Percentiles rank a stretch among this genome's conserved stretches.
These are phyloP conservation scores for Pseudochirops cupreus DNA, from an alignment of 2,797 vertebrate species.

Conservation along the genomic window DNA sequence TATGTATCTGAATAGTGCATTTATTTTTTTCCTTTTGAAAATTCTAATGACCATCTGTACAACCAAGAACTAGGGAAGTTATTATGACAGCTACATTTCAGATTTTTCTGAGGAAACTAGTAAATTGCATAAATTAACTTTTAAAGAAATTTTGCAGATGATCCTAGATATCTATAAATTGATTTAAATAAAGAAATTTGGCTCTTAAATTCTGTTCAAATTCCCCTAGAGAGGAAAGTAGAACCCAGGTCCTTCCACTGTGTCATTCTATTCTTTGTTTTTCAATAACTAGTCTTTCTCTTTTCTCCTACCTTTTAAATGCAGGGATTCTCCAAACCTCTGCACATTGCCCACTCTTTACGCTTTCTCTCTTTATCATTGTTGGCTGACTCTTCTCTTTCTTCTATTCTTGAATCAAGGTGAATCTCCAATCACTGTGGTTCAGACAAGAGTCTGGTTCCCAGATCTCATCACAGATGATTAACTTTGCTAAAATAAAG, in stretches of 20 bases:
- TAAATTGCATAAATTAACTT: slow-evolving; percentile 80
- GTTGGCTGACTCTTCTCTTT: neutral
- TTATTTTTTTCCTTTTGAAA: slow-evolving; percentile 71
- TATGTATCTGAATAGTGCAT: slow-evolving; percentile 65
- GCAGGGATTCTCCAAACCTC: neutral
- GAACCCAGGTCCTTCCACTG: neutral
- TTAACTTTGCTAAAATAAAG: neutral
- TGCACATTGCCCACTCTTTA: neutral
- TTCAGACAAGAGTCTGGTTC: neutral
- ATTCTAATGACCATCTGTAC: slow-evolving; percentile 76
- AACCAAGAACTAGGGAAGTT: slow-evolving; percentile 64
- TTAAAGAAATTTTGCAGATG: slow-evolving; percentile 66
- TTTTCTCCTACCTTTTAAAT: neutral
- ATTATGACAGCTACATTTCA: slow-evolving; percentile 76
- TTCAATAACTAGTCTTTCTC: neutral
- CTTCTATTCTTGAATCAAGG: neutral
- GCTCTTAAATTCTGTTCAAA: slow-evolving; percentile 17
- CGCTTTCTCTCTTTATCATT: no score
- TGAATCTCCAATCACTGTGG: neutral
- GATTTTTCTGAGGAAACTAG: slow-evolving; percentile 67
- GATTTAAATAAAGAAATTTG: slow-evolving; percentile 75
- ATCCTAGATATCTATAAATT: slow-evolving; percentile 77
- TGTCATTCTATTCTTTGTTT: neutral
- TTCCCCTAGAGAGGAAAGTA: neutral
- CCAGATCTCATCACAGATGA: neutral